These are phyloP conservation scores for Idaea dimidiata DNA, from an alignment of 2,888 invertebrate species.

Conservation along the genomic window DNA sequence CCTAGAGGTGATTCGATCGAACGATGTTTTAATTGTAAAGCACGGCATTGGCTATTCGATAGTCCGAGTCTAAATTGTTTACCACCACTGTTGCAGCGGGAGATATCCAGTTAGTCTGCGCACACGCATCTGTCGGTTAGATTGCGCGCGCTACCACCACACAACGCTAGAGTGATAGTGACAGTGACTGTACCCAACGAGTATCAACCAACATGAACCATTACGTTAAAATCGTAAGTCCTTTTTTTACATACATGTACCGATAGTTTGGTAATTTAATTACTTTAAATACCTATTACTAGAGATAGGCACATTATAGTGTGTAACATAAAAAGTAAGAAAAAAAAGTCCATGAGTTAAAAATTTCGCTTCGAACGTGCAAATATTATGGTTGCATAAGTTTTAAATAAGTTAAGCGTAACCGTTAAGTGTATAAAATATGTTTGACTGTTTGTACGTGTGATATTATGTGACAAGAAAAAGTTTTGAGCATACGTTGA, in stretches of 20 bases:
- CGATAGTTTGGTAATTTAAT: neutral
- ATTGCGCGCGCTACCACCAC: conserved; percentile 49
- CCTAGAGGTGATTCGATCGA: neutral
- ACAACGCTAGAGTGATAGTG: conserved; percentile 55
- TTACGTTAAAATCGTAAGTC: conserved; percentile 70
- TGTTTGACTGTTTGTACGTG: conserved; percentile 1
- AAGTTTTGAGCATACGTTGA: neutral
- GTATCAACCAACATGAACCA: conserved; percentile 59
- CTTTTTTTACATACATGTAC: conserved; percentile 9
- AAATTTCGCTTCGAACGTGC: conserved; percentile 22
- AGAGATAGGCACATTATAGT: neutral
- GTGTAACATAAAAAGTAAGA: conserved; percentile 10
- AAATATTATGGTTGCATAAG: conserved; percentile 25
- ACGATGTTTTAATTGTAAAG: conserved; percentile 21
- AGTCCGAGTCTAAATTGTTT: conserved; percentile 36
- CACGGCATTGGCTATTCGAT: conserved; percentile 40
- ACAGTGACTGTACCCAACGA: conserved; percentile 50
- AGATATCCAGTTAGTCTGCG: conserved; percentile 58
- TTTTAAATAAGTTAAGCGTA: conserved; percentile 16
- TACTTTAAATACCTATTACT: neutral
- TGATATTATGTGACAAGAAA: conserved; percentile 4
- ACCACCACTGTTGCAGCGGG: conserved; percentile 67
- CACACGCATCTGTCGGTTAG: conserved; percentile 53
- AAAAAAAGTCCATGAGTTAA: conserved; percentile 15
- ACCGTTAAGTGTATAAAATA: conserved; percentile 7